These are phyloP conservation scores for Bos indicus DNA, from an alignment of 2,113 vertebrate genomes.

Conservation along the genomic window DNA sequence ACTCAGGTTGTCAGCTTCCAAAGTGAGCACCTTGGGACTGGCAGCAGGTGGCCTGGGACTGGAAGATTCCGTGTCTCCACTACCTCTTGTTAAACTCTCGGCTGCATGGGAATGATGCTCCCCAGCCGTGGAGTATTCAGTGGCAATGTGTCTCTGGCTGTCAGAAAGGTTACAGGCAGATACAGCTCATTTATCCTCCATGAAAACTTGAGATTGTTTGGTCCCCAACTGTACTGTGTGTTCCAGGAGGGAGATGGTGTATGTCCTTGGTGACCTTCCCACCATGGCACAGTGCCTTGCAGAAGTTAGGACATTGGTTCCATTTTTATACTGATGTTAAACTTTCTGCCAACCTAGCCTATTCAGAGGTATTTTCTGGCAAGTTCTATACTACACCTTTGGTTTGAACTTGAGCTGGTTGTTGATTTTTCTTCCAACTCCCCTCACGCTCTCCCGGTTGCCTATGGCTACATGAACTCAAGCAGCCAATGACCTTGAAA, in stretches of 20 bases:
- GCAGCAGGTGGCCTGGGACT: not conserved
- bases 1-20: constrained; percentile 47
- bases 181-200: constrained; percentile 56
- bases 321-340: not conserved
- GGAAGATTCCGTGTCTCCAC: constrained; percentile 27
- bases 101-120: constrained; percentile 23
- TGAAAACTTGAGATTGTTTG: constrained; percentile 60
- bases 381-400: not conserved
- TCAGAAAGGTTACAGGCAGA: constrained; percentile 47
- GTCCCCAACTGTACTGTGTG: not conserved
- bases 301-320: not conserved
- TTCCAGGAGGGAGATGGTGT: not conserved
- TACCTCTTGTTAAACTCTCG: constrained; percentile 45
- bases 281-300: not conserved
- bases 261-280: not conserved
- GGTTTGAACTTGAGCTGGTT: not conserved
- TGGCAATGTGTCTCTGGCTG: constrained; percentile 44
- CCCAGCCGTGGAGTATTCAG: constrained; percentile 18
- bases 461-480: not conserved
- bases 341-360: not conserved
- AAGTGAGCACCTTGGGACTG: not conserved
- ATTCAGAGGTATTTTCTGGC: not conserved
- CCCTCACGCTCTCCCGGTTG: not conserved
- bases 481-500: not conserved
- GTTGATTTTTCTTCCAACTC: not conserved